Base-by-base conservation (phyloP, 2,888 invertebrate genomes). In the Drosophila fulvimacula region DNA sequence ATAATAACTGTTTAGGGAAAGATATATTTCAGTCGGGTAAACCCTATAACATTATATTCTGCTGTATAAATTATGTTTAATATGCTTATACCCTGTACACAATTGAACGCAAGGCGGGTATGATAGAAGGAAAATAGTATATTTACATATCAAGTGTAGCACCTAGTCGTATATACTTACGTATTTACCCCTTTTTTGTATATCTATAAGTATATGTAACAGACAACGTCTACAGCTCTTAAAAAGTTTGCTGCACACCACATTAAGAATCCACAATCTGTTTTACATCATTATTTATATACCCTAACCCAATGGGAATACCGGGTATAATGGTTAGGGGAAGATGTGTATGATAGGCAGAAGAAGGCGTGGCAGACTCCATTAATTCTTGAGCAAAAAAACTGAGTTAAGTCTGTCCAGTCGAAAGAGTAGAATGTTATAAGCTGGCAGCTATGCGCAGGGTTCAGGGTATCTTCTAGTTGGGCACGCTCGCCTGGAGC, bases 191-290 rank as follows among this genome's bases (percentile, higher is more conserved):
- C n/a, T n/a, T n/a, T n/a, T n/a, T n/a, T n/a, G n/a, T n/a, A n/a
- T n/a, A n/a, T n/a, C n/a, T n/a, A n/a, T n/a, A n/a, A n/a, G n/a
- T n/a, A n/a, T n/a, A n/a, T n/a, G n/a, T n/a, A n/a, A n/a, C n/a
- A n/a, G n/a, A n/a, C n/a, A n/a, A n/a, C n/a, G n/a, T n/a, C n/a
- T n/a, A n/a, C n/a, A n/a, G 10, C 19, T 36, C 17, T 62, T 65
- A 44, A 65, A 11, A 59, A 24, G 39, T 38, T 67, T 63, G 62
- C 41, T 62, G 53, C 60, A 69, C 49, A 51, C 52, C 30, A 44
- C 60, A 63, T 44, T 44, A 38, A 41, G 30, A 61, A 52, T 44
- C 10, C 2, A 30, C 57, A 70, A 52, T 44, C 24, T 15, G 15
- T 48, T 32, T 34, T 44, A 38, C 66, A 21, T 49, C 41, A 59